phyloP scores from a whole-genome alignment of 2,888 invertebrate genomes.

The Scaptomyza polygonia region DNA sequence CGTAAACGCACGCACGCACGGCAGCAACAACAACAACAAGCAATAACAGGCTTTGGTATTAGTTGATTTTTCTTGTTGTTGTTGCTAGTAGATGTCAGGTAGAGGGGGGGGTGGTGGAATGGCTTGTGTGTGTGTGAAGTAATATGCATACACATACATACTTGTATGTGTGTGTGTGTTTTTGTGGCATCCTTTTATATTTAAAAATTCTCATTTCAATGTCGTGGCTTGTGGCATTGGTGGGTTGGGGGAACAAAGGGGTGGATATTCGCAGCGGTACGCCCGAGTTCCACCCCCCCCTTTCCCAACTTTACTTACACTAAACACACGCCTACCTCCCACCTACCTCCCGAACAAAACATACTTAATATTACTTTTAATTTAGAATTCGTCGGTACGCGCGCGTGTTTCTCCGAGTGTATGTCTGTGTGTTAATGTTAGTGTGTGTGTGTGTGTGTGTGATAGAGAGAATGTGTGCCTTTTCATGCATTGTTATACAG shows the following conservation, averaged over 20 bases:
- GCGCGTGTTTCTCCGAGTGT: constrained; percentile 22
- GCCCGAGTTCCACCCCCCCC: constrained; percentile 4
- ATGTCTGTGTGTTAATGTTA: constrained; percentile 15
- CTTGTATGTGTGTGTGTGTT: constrained; percentile 29
- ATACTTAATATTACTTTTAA: constrained; percentile 83
- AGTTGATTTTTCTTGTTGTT: constrained; percentile 81
- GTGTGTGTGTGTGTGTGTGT: constrained; percentile 20
- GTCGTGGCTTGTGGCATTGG: constrained; percentile 69
- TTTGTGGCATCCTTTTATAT: constrained; percentile 78
- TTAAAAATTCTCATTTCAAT: constrained; percentile 79
- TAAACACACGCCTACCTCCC: constrained; percentile 7
- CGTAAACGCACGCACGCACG: constrained; percentile 30
- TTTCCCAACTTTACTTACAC: too few relatives aligned
- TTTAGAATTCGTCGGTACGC: constrained; percentile 49
- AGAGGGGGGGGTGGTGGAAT: not conserved
- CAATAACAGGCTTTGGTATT: constrained; percentile 38
- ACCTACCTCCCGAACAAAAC: constrained; percentile 55
- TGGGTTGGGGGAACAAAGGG: constrained; percentile 13
- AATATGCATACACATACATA: constrained; percentile 24
- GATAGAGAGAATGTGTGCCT: constrained; percentile 33
- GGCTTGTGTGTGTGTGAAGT: constrained; percentile 11
- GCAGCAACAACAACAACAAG: constrained; percentile 46
- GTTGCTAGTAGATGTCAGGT: constrained; percentile 79
- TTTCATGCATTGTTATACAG: constrained; percentile 37
- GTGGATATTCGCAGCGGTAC: not conserved